Percentiles rank a stretch among this genome's conserved stretches.
These are phyloP conservation scores for Diplolepis rosae DNA, from an alignment of 2,888 invertebrate genomes.

Conservation along the genomic window DNA sequence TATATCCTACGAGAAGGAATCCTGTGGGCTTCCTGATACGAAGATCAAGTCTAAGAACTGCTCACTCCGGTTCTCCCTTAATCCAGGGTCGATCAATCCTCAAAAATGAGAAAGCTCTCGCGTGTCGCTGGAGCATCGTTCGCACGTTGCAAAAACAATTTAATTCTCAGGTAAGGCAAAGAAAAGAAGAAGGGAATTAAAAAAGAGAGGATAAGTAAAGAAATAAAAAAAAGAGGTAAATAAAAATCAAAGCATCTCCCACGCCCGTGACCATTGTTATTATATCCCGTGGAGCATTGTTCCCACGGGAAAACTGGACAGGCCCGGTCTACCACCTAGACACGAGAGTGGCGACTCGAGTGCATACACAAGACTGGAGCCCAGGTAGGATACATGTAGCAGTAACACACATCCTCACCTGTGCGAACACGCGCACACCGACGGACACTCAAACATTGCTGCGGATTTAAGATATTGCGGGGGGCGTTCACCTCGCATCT, in stretches of 20 bases:
- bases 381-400: slow-evolving; percentile 30
- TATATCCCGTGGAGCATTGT: slow-evolving; percentile 67
- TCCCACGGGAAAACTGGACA: slow-evolving; percentile 69
- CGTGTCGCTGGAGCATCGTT: neutral
- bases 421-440: slow-evolving; percentile 31
- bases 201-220: neutral
- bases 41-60: neutral
- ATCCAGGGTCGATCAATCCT: neutral
- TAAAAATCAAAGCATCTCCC: slow-evolving; percentile 65
- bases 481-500: slow-evolving; percentile 68
- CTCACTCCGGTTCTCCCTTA: neutral
- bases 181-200: neutral
- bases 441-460: slow-evolving; percentile 50
- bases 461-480: slow-evolving; percentile 68
- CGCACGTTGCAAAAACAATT: neutral
- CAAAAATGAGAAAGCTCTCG: neutral
- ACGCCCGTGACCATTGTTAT: slow-evolving; percentile 65
- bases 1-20: neutral
- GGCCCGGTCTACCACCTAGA: slow-evolving; percentile 63
- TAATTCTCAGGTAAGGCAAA: neutral
- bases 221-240: slow-evolving; percentile 51
- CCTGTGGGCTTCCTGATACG: neutral
- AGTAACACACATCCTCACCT: slow-evolving; percentile 39
- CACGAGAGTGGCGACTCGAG: slow-evolving; percentile 32
- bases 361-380: slow-evolving; percentile 21